Conservation (phyloP, 2,797 vertebrate genomes). For the Channallabes apus region DNA sequence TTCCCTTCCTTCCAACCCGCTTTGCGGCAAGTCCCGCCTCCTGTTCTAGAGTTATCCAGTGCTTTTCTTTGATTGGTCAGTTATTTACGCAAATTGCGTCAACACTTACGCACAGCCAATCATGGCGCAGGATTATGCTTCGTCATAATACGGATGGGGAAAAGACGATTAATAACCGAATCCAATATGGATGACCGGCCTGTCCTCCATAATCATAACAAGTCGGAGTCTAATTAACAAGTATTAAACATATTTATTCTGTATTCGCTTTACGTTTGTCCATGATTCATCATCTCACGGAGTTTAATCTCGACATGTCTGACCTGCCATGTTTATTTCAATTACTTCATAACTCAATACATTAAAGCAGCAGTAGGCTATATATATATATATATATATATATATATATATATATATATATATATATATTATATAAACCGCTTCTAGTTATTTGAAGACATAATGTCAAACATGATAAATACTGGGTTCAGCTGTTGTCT, state of each 20-base stretch:
- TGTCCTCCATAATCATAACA: not conserved
- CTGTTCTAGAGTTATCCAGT: not conserved
- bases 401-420: too few relatives aligned
- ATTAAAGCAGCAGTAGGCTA: not conserved
- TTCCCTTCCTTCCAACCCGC: not conserved
- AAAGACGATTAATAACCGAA: not conserved
- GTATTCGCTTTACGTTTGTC: not conserved
- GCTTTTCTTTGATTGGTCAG: not conserved
- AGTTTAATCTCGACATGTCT: not conserved
- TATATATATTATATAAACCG: too few relatives aligned
- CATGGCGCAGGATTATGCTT: not conserved
- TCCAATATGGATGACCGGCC: not conserved
- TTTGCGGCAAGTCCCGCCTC: conserved; percentile 6
- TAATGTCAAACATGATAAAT: not conserved
- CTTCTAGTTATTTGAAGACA: not conserved
- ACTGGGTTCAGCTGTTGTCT: not conserved
- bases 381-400: too few relatives aligned
- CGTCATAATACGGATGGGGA: not conserved
- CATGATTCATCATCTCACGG: not conserved
- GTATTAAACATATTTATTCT: not conserved
- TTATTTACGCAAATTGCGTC: not conserved
- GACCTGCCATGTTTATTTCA: not conserved
- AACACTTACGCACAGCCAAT: not conserved
- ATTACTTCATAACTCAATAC: not conserved
- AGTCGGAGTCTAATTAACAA: not conserved